Percentiles rank a stretch among this genome's conserved stretches.
Evolutionary conservation across 35 echinoderm and acorn worm genomes (phyloP).

Genomic region (Strongylocentrotus purpuratus): DNA sequence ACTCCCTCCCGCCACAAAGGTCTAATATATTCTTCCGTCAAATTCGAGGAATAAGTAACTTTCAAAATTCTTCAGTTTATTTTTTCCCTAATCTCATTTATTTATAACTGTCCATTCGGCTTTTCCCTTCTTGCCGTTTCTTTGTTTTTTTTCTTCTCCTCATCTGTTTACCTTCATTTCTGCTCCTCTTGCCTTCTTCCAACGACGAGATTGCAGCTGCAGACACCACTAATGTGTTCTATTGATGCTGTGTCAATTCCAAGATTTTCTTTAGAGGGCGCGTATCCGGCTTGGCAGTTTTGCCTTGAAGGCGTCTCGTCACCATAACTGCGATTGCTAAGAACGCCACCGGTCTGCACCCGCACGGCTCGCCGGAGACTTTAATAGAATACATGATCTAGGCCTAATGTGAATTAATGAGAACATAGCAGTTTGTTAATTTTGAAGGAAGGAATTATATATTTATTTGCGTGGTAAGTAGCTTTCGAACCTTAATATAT

Average conservation of each 20-base stretch:
- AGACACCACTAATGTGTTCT: neutral
- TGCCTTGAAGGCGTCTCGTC: neutral
- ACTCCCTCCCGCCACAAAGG: too few species aligned
- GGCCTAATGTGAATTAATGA: neutral
- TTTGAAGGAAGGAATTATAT: neutral
- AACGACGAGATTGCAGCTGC: neutral
- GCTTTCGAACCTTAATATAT: neutral
- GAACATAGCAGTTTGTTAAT: neutral
- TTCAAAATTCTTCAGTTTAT: too few species aligned
- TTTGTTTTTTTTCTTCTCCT: neutral
- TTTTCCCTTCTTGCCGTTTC: neutral
- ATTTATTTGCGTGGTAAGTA: neutral
- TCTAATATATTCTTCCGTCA: too few species aligned
- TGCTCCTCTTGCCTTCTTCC: neutral
- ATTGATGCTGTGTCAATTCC: too few species aligned
- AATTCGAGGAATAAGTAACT: too few species aligned
- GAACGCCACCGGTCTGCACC: neutral
- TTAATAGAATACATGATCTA: too few species aligned
- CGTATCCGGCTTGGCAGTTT: neutral
- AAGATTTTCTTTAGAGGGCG: neutral
- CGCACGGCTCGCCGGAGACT: neutral
- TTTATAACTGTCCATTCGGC: neutral
- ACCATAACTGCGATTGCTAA: conserved; percentile 32
- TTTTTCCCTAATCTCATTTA: too few species aligned
- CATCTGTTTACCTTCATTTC: neutral